Evolutionary conservation across 1,140 invertebrate species (phyloP).

Genomic region (Drosophila mayri): DNA sequence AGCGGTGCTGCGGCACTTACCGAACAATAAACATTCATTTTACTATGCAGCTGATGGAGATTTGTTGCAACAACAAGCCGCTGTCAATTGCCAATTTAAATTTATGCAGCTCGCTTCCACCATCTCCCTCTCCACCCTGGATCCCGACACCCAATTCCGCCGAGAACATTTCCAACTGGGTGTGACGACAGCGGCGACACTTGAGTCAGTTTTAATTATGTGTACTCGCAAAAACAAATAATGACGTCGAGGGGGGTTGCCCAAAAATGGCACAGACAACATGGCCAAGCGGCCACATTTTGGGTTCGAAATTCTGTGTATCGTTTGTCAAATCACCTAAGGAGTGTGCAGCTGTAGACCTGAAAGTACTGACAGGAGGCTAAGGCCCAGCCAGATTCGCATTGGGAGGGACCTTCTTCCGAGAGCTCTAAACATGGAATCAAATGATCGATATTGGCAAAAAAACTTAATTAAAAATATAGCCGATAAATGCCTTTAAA

Average conservation of each 20-base stretch:
- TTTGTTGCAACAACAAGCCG: conserved; percentile 69
- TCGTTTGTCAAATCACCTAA: conserved; percentile 71
- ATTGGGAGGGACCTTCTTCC: conserved; percentile 12
- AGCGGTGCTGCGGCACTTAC: conserved; percentile 67
- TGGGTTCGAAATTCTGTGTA: conserved; percentile 28
- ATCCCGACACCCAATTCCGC: not conserved
- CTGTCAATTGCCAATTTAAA: conserved; percentile 69
- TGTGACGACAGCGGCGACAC: conserved; percentile 72
- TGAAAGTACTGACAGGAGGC: conserved; percentile 8
- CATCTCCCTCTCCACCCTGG: not conserved
- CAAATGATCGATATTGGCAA: not conserved
- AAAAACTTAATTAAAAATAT: not conserved
- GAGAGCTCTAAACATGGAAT: not conserved
- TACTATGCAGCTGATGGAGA: conserved; percentile 74
- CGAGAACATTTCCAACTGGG: conserved; percentile 65
- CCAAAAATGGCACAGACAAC: conserved; percentile 73
- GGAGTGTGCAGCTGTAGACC: conserved; percentile 40
- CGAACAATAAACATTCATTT: conserved; percentile 83
- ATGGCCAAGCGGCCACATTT: conserved; percentile 25
- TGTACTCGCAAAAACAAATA: conserved; percentile 65
- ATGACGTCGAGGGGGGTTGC: conserved; percentile 71
- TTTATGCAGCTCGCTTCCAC: conserved; percentile 60
- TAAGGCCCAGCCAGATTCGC: conserved; percentile 29
- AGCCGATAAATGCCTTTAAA: not conserved
- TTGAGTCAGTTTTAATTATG: conserved; percentile 84